phyloP scores from a whole-genome alignment of 2,797 vertebrate species.

The Rhynchonycteris naso region DNA sequence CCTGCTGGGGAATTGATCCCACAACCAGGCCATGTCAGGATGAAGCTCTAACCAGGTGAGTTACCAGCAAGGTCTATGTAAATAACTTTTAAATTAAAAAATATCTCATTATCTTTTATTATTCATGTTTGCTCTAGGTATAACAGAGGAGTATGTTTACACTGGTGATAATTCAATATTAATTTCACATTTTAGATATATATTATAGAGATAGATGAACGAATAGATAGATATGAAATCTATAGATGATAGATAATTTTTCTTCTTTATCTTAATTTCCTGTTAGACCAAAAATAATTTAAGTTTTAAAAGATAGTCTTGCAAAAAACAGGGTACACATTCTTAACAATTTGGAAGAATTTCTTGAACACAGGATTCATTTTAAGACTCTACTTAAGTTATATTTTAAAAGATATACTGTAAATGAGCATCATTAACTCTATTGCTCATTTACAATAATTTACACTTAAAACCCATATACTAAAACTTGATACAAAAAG shows the following conservation, averaged over 20 bases:
- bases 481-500: not conserved
- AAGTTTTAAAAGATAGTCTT: not conserved
- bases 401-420: constrained; percentile 42
- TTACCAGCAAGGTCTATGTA: too few species aligned
- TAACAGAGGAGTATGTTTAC: constrained; percentile 9
- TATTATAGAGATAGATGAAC: not conserved
- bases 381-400: not conserved
- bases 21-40: too few species aligned
- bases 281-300: not conserved
- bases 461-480: not conserved
- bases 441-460: not conserved
- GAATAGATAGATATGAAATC: not conserved
- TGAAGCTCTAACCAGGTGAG: too few species aligned
- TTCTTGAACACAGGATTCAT: constrained; percentile 5
- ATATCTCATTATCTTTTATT: constrained; percentile 60
- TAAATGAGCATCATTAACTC: not conserved
- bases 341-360: not conserved
- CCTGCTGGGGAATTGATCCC: too few species aligned
- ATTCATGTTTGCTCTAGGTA: not conserved
- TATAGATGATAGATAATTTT: not conserved
- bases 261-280: not conserved
- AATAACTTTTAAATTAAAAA: constrained; percentile 32
- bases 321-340: not conserved
- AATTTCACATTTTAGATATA: constrained; percentile 48
- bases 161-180: constrained; percentile 26